These are phyloP conservation scores for Ischnura elegans DNA, from an alignment of 2,888 invertebrate species.

Conservation along the genomic window DNA sequence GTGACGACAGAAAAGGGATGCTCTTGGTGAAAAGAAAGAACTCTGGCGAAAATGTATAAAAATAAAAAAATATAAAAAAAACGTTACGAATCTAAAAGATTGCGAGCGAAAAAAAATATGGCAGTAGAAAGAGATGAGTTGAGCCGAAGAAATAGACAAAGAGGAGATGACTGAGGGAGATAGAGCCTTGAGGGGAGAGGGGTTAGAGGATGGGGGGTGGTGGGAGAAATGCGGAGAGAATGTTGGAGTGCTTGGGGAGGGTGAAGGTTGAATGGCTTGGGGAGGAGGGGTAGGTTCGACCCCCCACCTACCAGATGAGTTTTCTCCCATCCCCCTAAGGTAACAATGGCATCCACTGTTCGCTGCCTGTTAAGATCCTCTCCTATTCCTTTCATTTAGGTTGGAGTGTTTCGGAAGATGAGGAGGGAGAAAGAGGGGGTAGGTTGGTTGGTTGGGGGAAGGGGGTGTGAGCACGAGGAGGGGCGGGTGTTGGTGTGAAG, in stretches of 20 bases:
- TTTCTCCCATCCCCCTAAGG: slow-evolving; percentile 51
- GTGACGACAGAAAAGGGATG: background rate
- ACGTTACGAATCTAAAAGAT: slow-evolving; percentile 17
- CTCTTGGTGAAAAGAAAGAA: background rate
- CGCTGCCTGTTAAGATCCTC: slow-evolving; percentile 59
- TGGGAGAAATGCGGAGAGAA: background rate
- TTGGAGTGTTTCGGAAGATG: slow-evolving; percentile 26
- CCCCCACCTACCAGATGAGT: background rate
- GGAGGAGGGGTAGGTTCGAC: too few species aligned
- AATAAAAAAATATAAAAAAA: background rate
- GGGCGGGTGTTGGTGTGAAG: background rate
- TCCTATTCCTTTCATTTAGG: slow-evolving; percentile 60
- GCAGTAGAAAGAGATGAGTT: background rate
- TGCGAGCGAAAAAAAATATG: background rate
- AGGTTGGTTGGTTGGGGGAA: too few species aligned
- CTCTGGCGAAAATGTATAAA: background rate
- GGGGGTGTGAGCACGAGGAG: background rate
- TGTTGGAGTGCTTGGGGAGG: background rate
- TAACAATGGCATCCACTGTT: slow-evolving; percentile 64
- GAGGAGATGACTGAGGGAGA: background rate
- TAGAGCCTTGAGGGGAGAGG: background rate
- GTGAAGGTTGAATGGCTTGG: slow-evolving; percentile 16
- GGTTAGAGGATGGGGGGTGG: background rate
- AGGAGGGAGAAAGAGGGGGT: background rate
- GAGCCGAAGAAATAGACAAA: slow-evolving; percentile 1